Evolutionary conservation across 2,888 invertebrate species (phyloP).

Genomic region (Drosophila mettleri): DNA sequence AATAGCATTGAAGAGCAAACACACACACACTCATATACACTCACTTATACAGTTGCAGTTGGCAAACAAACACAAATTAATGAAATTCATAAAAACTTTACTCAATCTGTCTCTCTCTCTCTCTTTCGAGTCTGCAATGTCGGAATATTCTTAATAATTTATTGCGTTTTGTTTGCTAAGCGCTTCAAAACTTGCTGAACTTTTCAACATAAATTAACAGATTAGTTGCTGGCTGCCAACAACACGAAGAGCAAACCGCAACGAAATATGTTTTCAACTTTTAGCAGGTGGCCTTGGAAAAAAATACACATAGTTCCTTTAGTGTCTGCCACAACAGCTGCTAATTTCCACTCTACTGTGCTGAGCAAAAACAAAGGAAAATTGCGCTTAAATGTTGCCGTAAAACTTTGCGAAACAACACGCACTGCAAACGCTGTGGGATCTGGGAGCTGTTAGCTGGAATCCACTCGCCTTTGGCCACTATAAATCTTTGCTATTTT

Average conservation of each 20-base stretch:
- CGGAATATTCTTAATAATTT: conserved; percentile 75
- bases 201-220: conserved; percentile 78
- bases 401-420: conserved; percentile 47
- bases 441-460: too few relatives aligned
- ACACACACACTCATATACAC: background rate
- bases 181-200: conserved; percentile 70
- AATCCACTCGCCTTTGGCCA: conserved; percentile 21
- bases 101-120: background rate
- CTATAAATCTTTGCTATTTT: conserved; percentile 66
- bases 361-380: conserved; percentile 28
- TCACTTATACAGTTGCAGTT: background rate
- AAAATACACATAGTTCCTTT: conserved; percentile 25
- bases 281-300: conserved; percentile 43
- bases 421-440: conserved; percentile 45
- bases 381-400: conserved; percentile 32
- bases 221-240: conserved; percentile 57
- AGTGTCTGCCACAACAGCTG: conserved; percentile 41
- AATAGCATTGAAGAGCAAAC: conserved; percentile 4
- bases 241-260: conserved; percentile 19
- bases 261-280: conserved; percentile 46
- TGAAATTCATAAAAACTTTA: conserved; percentile 63
- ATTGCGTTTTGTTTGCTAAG: conserved; percentile 76
- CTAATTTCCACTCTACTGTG: conserved; percentile 40
- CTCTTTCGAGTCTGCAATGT: conserved; percentile 26
- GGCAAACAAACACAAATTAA: conserved; percentile 51